A percentile compares a stretch with the other conserved stretches of the same genome.
These are phyloP conservation scores for Myrmophylax atrothorax DNA, from an alignment of 2,113 vertebrate species.

Conservation along the genomic window DNA sequence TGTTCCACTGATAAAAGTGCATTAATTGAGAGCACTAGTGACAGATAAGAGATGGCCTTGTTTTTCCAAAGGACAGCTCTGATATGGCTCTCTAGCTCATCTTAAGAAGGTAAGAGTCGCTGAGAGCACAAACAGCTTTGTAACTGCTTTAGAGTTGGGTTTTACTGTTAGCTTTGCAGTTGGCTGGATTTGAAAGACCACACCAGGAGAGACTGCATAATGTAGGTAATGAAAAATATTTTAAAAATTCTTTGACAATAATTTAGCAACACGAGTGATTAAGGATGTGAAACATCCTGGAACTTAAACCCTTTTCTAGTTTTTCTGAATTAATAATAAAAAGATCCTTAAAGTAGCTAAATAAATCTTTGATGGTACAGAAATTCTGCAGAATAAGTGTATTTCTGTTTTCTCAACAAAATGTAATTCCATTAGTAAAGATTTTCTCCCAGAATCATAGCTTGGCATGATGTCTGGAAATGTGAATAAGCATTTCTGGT, in stretches of 20 bases:
- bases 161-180: background rate
- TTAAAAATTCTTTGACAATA: background rate
- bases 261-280: background rate
- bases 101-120: background rate
- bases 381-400: background rate
- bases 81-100: background rate
- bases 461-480: background rate
- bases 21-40: background rate
- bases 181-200: background rate
- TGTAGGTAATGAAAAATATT: background rate
- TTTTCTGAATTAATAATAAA: background rate
- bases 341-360: background rate
- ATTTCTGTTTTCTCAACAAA: background rate
- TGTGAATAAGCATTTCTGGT: background rate
- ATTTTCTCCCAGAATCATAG: background rate
- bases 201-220: background rate
- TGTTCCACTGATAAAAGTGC: background rate
- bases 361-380: background rate
- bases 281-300: background rate
- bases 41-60: background rate
- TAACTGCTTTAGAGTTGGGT: background rate
- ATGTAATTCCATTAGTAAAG: background rate
- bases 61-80: background rate
- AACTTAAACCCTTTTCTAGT: background rate
- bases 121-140: background rate